phyloP scores from a whole-genome alignment of 2,797 vertebrate genomes.

The Oophaga sylvatica region DNA sequence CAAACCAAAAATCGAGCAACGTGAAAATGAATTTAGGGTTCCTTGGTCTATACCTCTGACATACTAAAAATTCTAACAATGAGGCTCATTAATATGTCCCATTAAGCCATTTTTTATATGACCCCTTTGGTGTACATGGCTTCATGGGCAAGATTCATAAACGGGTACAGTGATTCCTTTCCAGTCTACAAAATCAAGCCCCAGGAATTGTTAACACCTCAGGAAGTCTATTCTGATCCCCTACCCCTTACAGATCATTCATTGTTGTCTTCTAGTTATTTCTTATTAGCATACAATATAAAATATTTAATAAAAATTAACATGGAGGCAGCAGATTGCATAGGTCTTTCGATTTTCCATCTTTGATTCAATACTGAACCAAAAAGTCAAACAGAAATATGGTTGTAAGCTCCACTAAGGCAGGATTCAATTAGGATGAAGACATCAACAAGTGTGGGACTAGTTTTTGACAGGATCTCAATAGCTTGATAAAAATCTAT shows the following conservation, averaged over 20 bases:
- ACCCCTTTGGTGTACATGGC: no score
- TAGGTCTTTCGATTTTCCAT: not conserved
- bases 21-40: no score
- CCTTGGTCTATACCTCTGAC: no score
- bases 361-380: not conserved
- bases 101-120: not conserved
- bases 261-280: not conserved
- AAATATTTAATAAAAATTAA: not conserved
- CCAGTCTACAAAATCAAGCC: no score
- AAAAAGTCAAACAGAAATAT: not conserved
- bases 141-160: no score
- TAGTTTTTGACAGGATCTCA: not conserved
- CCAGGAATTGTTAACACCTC: not conserved
- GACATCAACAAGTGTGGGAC: not conserved
- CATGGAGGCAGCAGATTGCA: slow-evolving; percentile 1
- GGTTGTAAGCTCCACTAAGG: not conserved
- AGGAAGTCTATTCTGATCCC: no score
- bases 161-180: no score
- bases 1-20: not conserved
- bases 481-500: not conserved
- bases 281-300: not conserved
- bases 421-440: not conserved
- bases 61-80: no score
- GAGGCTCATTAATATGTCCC: not conserved
- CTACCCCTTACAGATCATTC: not conserved